Base-by-base conservation (phyloP, 2,113 vertebrate genomes). In the Amphiprion ocellaris region DNA sequence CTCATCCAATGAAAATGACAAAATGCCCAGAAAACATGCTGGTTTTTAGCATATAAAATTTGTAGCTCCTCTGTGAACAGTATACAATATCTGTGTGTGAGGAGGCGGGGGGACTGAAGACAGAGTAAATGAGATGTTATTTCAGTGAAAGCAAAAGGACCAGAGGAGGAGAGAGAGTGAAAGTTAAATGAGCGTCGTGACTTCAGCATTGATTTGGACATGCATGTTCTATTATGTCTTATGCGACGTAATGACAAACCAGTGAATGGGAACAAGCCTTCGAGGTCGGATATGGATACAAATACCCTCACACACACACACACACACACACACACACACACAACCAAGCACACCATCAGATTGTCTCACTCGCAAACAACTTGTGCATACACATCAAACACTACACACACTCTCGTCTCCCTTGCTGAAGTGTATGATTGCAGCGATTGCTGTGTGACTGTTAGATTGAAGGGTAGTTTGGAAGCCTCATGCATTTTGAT, bases 401-500 rank as follows among this genome's bases (percentile, higher is more conserved):
- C 33, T 37, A 10, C 33, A 74, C 77, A 64, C 78, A 60, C 64
- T 74, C 58, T 12, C 4, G 44, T 54, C 60, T 44, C 16, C 21
- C 55, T 65, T 8, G 52, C 47, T 67, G 41, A 62, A 69, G 72
- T 75, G 79, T 75, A 80, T 81, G 85, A 86, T 91, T 78, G 78
- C 63, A 30, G 56, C 16, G 16, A 77, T 87, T 77, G 74, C 82
- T 61, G 72, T 79, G 77, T 79, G 74, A 64, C 73, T 86, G 79
- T 85, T 72, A 72, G 74, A 87, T 81, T 90, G 81, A 75, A 66
- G 78, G 53, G 79, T 72, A 55, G 53, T 77, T 67, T 60, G 49
- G 59, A 74, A 74, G 62, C 50, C 79, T 88, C 82, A 70, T 90
- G 71, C 83, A 86, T 90, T 90, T 91, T 89, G 84, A 93, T 88